Percentiles rank a stretch among this genome's conserved stretches.
These are phyloP conservation scores for Lycocorax pyrrhopterus DNA, from an alignment of 2,113 vertebrate genomes.

Conservation along the genomic window DNA sequence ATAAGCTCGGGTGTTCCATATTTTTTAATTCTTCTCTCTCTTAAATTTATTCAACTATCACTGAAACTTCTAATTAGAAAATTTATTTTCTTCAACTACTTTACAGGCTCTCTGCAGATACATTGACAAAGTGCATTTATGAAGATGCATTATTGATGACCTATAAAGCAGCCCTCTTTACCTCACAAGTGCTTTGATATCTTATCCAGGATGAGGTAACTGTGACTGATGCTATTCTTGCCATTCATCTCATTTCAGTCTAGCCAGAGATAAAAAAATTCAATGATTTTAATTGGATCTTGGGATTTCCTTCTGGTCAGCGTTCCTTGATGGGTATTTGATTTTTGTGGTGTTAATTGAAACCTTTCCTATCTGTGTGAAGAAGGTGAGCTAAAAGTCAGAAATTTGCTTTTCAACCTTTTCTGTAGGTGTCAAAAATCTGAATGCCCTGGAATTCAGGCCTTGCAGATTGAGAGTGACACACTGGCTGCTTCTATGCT, in stretches of 20 bases:
- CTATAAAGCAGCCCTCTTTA: not conserved
- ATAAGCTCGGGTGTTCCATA: not conserved
- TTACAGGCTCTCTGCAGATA: not conserved
- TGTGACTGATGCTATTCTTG: not conserved
- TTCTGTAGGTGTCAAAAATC: not conserved
- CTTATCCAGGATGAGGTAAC: not conserved
- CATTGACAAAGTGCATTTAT: accelerated
- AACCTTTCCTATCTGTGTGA: not conserved
- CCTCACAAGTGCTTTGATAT: not conserved
- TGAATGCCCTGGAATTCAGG: not conserved
- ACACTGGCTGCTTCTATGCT: not conserved
- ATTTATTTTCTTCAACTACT: not conserved
- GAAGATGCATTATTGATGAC: not conserved
- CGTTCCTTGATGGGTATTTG: not conserved
- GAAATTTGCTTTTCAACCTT: not conserved
- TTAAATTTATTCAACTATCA: not conserved
- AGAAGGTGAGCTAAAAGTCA: not conserved
- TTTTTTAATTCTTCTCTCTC: not conserved
- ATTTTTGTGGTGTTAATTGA: not conserved
- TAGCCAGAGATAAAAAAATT: not conserved
- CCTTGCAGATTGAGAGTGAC: not conserved
- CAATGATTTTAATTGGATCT: not conserved
- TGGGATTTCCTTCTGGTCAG: not conserved
- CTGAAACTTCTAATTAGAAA: not conserved
- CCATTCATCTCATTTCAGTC: not conserved